Percentiles rank a stretch among this genome's conserved stretches.
phyloP scores from a whole-genome alignment of 2,888 invertebrate genomes.

The Neoscelio sp. region DNA sequence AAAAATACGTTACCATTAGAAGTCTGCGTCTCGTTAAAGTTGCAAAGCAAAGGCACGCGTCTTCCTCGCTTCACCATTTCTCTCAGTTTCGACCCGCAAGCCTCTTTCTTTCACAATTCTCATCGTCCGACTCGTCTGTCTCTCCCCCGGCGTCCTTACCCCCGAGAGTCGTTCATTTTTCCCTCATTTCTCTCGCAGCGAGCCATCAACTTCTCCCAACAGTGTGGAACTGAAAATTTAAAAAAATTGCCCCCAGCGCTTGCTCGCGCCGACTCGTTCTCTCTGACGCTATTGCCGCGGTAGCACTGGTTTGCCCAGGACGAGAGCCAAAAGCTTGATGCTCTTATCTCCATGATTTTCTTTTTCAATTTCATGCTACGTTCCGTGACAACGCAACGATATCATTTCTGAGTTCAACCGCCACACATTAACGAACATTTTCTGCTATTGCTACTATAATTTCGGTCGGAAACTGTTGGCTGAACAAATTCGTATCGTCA shows the following conservation, averaged over 20 bases:
- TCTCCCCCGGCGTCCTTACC: background rate
- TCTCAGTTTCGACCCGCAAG: constrained; percentile 17
- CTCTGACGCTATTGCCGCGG: constrained; percentile 6
- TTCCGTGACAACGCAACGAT: constrained; percentile 22
- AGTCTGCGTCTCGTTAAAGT: constrained; percentile 57
- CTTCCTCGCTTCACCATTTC: constrained; percentile 27
- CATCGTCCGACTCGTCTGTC: constrained; percentile 16
- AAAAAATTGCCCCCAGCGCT: constrained; percentile 58
- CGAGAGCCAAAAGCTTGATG: constrained; percentile 54
- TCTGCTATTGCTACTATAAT: background rate
- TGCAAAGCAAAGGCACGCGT: constrained; percentile 51
- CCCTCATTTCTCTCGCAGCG: constrained; percentile 10
- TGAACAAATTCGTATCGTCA: too few relatives aligned
- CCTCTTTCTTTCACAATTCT: constrained; percentile 29
- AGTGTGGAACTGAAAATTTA: constrained; percentile 57
- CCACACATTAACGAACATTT: constrained; percentile 19
- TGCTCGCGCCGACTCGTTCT: constrained; percentile 9
- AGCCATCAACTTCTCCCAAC: constrained; percentile 34
- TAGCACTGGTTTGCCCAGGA: constrained; percentile 37
- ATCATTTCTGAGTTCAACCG: constrained; percentile 32
- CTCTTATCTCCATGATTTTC: constrained; percentile 61
- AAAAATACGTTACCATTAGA: constrained; percentile 60
- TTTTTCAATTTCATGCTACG: constrained; percentile 55
- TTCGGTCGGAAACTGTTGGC: too few relatives aligned
- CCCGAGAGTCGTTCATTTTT: constrained; percentile 19